Conservation (phyloP, 2,888 invertebrate species). For the Heteropelma amictum region DNA sequence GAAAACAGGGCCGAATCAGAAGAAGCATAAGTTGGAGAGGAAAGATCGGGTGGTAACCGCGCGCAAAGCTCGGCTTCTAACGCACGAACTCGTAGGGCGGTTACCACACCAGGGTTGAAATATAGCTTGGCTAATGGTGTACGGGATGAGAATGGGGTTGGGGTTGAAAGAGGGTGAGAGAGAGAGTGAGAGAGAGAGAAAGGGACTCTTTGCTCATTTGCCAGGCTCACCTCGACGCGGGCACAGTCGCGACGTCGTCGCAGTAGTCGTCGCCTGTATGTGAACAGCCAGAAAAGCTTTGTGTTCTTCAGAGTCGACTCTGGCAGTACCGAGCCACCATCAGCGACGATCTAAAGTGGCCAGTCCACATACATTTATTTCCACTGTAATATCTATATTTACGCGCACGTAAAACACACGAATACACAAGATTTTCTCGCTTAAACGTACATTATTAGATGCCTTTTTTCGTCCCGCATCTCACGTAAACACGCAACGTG, state of each 20-base stretch:
- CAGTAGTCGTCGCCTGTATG: constrained; percentile 9
- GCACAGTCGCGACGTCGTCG: constrained; percentile 20
- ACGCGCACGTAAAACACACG: neutral
- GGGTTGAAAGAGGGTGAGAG: too few species aligned
- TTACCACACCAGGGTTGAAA: constrained; percentile 32
- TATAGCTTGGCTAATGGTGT: constrained; percentile 29
- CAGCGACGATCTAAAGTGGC: neutral
- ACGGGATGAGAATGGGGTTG: too few species aligned
- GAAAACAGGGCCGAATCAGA: neutral
- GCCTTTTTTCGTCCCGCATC: neutral
- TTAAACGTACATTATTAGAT: neutral
- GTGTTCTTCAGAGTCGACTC: constrained; percentile 1
- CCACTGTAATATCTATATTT: neutral
- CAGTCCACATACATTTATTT: neutral
- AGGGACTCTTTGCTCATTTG: constrained; percentile 34
- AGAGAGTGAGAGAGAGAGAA: too few species aligned
- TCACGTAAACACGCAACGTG: neutral
- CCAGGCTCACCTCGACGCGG: constrained; percentile 16
- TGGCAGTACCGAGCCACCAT: neutral
- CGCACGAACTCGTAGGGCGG: constrained; percentile 23
- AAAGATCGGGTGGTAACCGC: constrained; percentile 21
- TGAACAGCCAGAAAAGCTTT: constrained; percentile 15
- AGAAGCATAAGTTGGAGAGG: neutral
- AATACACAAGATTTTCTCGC: neutral
- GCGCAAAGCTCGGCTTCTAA: constrained; percentile 3